A percentile compares a stretch with the other conserved stretches of the same genome.
Evolutionary conservation across 2,888 invertebrate genomes (phyloP).

Genomic region (Oithona nana): DNA sequence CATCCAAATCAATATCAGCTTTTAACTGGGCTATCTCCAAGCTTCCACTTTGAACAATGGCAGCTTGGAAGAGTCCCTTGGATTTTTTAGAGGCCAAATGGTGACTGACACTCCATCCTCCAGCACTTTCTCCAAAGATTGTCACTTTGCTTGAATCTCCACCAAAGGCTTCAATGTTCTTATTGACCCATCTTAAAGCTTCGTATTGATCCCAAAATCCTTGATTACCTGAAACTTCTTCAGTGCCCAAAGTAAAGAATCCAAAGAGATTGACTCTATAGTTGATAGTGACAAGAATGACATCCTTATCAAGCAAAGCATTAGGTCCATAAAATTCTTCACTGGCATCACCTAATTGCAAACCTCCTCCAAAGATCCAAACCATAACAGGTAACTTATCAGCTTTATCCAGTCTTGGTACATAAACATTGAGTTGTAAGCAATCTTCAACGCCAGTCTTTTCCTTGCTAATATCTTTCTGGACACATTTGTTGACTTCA

Average conservation of each 20-base stretch:
- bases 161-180: neutral
- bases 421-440: neutral
- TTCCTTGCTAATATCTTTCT: neutral
- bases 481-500: neutral
- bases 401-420: neutral
- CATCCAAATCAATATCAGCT: neutral
- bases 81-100: neutral
- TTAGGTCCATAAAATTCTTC: neutral
- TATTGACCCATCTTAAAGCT: neutral
- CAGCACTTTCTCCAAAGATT: slow-evolving; percentile 2
- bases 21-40: neutral
- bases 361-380: slow-evolving; percentile 3
- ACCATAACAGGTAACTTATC: slow-evolving; percentile 5
- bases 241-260: slow-evolving; percentile 10
- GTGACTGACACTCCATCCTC: neutral
- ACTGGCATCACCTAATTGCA: neutral
- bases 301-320: slow-evolving; percentile 1
- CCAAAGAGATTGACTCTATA: slow-evolving; percentile 5
- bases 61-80: neutral
- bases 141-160: slow-evolving; percentile 2
- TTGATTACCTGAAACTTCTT: neutral
- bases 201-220: slow-evolving; percentile 7
- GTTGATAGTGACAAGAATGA: slow-evolving; percentile 1
- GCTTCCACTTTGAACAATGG: slow-evolving; percentile 1
- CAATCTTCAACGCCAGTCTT: neutral